Conservation (phyloP, 1,140 invertebrate species). For the Bombus polaris region DNA sequence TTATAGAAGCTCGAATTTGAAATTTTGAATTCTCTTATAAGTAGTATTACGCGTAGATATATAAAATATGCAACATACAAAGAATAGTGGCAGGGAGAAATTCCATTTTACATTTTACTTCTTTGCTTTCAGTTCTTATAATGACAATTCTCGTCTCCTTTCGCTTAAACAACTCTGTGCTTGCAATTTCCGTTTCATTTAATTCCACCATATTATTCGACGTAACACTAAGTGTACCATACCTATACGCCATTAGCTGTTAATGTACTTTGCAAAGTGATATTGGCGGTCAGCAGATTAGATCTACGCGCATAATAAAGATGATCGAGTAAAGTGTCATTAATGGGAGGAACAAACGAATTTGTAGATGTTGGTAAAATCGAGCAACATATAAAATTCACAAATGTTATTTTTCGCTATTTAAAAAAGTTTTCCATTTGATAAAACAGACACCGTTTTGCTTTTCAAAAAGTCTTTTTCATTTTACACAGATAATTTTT, state of each 20-base stretch:
- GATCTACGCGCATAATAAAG: neutral
- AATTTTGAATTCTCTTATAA: too few relatives aligned
- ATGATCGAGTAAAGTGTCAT: neutral
- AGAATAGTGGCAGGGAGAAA: too few relatives aligned
- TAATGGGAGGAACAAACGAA: neutral
- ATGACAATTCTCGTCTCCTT: too few relatives aligned
- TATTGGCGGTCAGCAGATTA: neutral
- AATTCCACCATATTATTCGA: neutral
- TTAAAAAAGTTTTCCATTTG: neutral
- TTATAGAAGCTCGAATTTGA: too few relatives aligned
- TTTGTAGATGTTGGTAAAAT: neutral
- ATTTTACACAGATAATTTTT: neutral
- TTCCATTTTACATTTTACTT: too few relatives aligned
- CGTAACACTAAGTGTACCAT: neutral
- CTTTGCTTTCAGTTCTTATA: too few relatives aligned
- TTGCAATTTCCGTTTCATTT: neutral
- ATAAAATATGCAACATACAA: too few relatives aligned
- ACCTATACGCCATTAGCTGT: neutral
- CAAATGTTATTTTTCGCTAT: neutral
- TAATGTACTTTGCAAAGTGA: neutral
- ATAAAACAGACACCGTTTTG: rapidly evolving
- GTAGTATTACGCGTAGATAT: too few relatives aligned
- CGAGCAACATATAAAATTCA: rapidly evolving
- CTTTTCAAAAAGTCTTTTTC: rapidly evolving
- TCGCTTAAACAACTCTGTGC: too few relatives aligned